A percentile compares a stretch with the other conserved stretches of the same genome.
Evolutionary conservation across 2,113 vertebrate genomes (phyloP).

Genomic region (Cygnus buccinator): DNA sequence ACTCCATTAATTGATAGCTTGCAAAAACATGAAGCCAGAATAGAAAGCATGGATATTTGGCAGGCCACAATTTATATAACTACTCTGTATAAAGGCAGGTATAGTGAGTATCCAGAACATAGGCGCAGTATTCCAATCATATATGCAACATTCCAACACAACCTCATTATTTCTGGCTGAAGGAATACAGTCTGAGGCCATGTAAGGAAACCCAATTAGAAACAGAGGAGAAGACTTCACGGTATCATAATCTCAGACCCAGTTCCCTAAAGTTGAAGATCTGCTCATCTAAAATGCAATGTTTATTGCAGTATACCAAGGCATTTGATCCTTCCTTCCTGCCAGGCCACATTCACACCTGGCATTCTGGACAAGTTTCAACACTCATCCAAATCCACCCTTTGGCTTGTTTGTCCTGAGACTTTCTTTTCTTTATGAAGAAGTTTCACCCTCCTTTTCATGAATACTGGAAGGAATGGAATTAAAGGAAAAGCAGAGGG

Average conservation of each 20-base stretch:
- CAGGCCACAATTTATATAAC: background rate
- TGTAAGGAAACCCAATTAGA: background rate
- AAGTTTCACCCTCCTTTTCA: background rate
- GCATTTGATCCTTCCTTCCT: background rate
- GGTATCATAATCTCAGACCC: background rate
- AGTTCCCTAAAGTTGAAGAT: background rate
- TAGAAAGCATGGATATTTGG: background rate
- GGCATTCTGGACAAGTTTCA: background rate
- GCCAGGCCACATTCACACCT: background rate
- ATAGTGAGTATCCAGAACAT: background rate
- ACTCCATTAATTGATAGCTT: background rate
- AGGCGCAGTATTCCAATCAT: background rate
- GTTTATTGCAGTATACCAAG: background rate
- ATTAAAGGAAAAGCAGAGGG: background rate
- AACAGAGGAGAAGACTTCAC: background rate
- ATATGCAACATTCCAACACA: background rate
- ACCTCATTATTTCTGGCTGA: background rate
- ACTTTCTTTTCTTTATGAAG: background rate
- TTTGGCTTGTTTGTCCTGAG: background rate
- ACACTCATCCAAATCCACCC: background rate
- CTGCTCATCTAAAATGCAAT: background rate
- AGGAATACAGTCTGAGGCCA: background rate
- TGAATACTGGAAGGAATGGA: background rate
- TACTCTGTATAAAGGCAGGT: background rate
- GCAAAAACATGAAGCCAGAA: background rate